Percentiles rank a stretch among this genome's conserved stretches.
Evolutionary conservation across 2,113 vertebrate genomes (phyloP).

Genomic region (Formicarius rufipectus): DNA sequence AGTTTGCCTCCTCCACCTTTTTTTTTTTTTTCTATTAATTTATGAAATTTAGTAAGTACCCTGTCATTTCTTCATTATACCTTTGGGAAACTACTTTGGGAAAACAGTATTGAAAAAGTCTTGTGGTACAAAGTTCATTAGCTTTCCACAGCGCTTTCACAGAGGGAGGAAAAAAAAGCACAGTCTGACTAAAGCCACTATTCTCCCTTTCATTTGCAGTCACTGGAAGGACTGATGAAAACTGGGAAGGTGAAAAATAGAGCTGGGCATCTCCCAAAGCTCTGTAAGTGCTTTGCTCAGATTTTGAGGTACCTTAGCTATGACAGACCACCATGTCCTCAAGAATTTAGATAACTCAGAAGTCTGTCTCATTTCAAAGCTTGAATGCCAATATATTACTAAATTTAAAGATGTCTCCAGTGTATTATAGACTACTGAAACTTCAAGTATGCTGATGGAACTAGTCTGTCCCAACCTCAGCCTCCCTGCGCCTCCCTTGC

Average conservation of each 20-base stretch:
- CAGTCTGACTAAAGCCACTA: background rate
- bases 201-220: background rate
- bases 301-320: background rate
- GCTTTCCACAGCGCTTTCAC: background rate
- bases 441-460: background rate
- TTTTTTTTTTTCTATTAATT: background rate
- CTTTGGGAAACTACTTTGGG: background rate
- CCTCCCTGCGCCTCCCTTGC: background rate
- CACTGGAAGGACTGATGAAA: background rate
- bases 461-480: background rate
- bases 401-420: background rate
- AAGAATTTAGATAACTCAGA: background rate
- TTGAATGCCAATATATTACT: background rate
- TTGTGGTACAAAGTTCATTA: background rate
- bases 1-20: rapidly evolving
- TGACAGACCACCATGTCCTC: background rate
- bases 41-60: background rate
- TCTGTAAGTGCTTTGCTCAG: background rate
- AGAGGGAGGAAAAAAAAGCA: background rate
- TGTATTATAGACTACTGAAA: background rate
- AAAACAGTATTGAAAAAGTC: background rate
- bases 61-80: background rate
- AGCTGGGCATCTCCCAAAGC: background rate
- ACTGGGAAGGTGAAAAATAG: rapidly evolving
- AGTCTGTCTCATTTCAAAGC: background rate